phyloP scores from a whole-genome alignment of 2,113 vertebrate species.

The Narcine bancroftii region DNA sequence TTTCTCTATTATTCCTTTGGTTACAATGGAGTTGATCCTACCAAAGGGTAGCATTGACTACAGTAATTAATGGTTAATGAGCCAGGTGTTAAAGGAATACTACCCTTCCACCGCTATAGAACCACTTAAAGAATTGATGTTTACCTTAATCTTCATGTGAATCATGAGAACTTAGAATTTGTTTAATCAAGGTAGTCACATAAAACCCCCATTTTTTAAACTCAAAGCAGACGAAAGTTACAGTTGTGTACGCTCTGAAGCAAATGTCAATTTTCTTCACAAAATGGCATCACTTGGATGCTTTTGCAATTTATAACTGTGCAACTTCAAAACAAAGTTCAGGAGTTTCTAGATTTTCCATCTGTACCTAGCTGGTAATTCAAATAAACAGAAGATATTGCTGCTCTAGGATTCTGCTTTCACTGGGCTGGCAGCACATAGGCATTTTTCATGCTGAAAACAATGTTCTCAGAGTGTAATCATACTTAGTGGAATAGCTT shows the following conservation, averaged over 20 bases:
- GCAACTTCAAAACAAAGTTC: neutral
- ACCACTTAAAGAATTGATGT: slow-evolving; percentile 26
- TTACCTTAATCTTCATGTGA: neutral
- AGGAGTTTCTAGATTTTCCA: neutral
- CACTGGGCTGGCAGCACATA: neutral
- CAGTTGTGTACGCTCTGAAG: neutral
- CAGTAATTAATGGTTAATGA: neutral
- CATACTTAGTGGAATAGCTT: neutral
- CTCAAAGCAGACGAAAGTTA: neutral
- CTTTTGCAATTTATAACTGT: neutral
- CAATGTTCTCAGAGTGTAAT: neutral
- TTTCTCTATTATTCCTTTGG: too few species aligned
- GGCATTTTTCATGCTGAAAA: neutral
- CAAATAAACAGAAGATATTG: neutral
- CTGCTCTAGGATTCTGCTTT: neutral
- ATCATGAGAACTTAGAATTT: slow-evolving; percentile 21
- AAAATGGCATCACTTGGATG: neutral
- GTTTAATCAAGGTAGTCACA: neutral
- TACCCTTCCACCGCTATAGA: slow-evolving; percentile 19
- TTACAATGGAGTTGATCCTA: neutral
- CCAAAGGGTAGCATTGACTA: neutral
- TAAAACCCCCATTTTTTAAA: neutral
- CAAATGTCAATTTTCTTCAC: neutral
- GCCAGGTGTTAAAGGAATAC: slow-evolving; percentile 13
- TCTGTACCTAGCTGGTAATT: neutral